Evolutionary conservation across 2,888 invertebrate species (phyloP), one percentile per base, ranked within the genome.

Genomic region (Zaprionus bogoriensis): DNA sequence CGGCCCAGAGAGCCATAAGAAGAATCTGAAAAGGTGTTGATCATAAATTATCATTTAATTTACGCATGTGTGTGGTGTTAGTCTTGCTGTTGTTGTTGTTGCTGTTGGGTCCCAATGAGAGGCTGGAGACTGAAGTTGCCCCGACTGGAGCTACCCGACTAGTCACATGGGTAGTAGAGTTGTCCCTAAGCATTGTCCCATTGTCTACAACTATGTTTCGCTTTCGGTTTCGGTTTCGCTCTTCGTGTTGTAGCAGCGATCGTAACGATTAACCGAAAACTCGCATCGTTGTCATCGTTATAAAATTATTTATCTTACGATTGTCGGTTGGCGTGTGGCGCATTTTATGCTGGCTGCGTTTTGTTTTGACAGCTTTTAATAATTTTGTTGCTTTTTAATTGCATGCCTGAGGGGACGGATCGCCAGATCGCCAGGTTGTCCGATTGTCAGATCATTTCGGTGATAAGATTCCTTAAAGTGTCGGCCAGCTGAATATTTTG

Each of bases 41-140:
- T 90, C 90, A 90, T 89, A 89, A 89, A 89, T 89, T 89, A 84
- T 88, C 87, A 87, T 89, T 89, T 88, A 88, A 87, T 89, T 87
- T 89, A 89, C 82, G 87, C 77, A 80, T 79, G 75, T 83, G 79
- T 79, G 79, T 83, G 76, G 68, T 77, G 85, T 64, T 79, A 63
- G 63, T 72, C 55, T 60, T 30, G 54, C 45, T 67, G 32, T 28
- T 44, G 47, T 42, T 48, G 45, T 47, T 52, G 30, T 25, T 60
- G 41, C 14, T 51, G 38, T 23, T 14, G 38, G 39, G 39, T 25
- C 52, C 53, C 32, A 30, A 19, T 30, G 20, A 14, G 5, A 12
- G 14, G 32, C 14, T 14, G 14, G 14, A 2, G 6, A 7, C 14
- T 27, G 27, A n/a, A n/a, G n/a, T n/a, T n/a, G n/a, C n/a, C 4